phyloP scores from a whole-genome alignment of 2,797 vertebrate species.

The Vultur gryphus region DNA sequence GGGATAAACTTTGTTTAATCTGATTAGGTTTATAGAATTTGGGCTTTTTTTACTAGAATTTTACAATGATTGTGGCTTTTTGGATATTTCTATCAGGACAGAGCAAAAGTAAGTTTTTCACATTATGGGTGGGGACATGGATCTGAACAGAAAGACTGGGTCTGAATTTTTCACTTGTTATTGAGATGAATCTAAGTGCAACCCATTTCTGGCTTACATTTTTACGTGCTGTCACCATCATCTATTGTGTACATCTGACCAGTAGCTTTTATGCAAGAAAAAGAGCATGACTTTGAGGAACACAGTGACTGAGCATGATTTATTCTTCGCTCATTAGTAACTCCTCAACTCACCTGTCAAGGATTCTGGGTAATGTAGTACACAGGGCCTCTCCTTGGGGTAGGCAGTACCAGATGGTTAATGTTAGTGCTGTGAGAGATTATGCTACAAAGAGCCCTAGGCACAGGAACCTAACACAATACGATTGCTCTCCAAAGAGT shows the following conservation, averaged over 20 bases:
- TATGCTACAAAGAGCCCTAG: not conserved
- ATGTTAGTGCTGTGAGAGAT: not conserved
- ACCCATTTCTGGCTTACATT: not conserved
- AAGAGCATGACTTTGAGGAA: not conserved
- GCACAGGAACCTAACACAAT: not conserved
- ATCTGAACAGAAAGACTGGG: not conserved
- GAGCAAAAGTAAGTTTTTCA: not conserved
- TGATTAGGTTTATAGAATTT: not conserved
- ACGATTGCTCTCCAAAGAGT: not conserved
- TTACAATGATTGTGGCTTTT: not conserved
- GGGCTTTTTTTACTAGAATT: not conserved
- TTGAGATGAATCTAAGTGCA: not conserved
- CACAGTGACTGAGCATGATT: not conserved
- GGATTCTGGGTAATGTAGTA: constrained; percentile 15
- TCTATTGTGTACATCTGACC: not conserved
- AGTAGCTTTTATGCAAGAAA: not conserved
- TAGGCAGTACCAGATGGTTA: not conserved
- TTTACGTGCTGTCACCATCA: not conserved
- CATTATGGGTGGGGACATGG: not conserved
- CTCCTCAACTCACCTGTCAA: not conserved
- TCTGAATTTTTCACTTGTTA: not conserved
- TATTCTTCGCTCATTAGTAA: not conserved
- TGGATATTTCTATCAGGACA: not conserved
- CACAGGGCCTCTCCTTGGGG: not conserved
- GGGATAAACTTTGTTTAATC: not conserved